Conservation (phyloP, 2,113 vertebrate species). For the Orycteropus afer region DNA sequence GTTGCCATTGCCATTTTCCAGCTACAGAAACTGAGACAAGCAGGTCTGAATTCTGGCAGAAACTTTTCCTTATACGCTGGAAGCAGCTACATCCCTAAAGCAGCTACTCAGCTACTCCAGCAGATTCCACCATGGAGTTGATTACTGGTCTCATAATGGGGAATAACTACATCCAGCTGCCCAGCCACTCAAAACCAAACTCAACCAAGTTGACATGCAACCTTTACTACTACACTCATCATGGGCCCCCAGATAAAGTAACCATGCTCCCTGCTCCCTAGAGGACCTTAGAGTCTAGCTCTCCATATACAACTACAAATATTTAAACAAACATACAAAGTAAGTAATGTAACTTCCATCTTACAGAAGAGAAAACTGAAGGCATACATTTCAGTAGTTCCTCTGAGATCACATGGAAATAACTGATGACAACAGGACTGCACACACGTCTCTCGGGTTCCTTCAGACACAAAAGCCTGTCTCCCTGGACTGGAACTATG, state of each 20-base stretch:
- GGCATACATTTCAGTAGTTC: background rate
- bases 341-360: background rate
- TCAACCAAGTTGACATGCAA: too few relatives aligned
- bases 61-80: too few relatives aligned
- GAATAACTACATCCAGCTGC: too few relatives aligned
- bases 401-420: background rate
- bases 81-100: too few relatives aligned
- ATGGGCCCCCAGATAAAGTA: background rate
- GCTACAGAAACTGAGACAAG: background rate
- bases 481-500: background rate
- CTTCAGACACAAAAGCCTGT: background rate
- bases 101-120: too few relatives aligned
- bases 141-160: too few relatives aligned
- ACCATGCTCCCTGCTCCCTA: background rate
- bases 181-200: too few relatives aligned
- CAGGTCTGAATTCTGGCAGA: background rate
- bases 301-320: background rate
- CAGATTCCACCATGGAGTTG: too few relatives aligned
- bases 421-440: background rate
- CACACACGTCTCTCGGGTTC: background rate
- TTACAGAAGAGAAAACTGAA: constrained; percentile 31
- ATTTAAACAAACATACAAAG: constrained; percentile 3
- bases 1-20: background rate
- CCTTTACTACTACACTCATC: too few relatives aligned
- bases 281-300: background rate